Base-by-base conservation (phyloP, 1,140 invertebrate species). In the Microplitis mediator region DNA sequence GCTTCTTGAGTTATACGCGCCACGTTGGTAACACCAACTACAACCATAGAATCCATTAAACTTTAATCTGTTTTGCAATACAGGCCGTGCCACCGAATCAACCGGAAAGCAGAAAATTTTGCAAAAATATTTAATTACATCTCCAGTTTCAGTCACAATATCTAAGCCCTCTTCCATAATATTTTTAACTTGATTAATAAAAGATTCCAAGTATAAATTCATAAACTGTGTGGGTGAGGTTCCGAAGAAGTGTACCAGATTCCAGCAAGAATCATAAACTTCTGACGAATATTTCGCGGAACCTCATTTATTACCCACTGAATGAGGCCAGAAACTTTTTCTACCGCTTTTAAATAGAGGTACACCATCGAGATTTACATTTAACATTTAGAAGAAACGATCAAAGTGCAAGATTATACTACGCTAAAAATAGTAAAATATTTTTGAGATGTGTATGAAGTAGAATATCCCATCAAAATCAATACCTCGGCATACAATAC, bases 231-330 rank as follows among this genome's bases (percentile, higher is more conserved):
- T 36, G 71, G 51, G 9, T 68, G 73, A 8, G 75, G 73, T 61
- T 76, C 73, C 6, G n/a, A 4, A 35, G 31, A 35, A 5, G 73
- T 73, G n/a, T 75, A 75, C 74, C 72, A 78, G 13, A 76, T 69
- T 32, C 32, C 74, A 31, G 72, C 63, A 54, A 78, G 13, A n/a
- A 76, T 32, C 34, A 78, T 51, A 14, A 50, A 51, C 73, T 75
- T 76, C 35, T 72, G 75, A 56, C 75, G 66, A 16, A 74, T 68
- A 13, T 74, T 45, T 14, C 31, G 3, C 4, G 72, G 72, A 61
- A 78, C 69, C 71, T 78, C 77, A 73, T 78, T 78, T 2, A 75
- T 62, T 23, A 58, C 23, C 35, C 61, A 71, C 69, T 75, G 70
- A 3, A 67, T 75, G n/a, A 4, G 70, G 60, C 77, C 75, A 78